Conservation (phyloP, 2,113 vertebrate species). For the Tylochromis polylepis region DNA sequence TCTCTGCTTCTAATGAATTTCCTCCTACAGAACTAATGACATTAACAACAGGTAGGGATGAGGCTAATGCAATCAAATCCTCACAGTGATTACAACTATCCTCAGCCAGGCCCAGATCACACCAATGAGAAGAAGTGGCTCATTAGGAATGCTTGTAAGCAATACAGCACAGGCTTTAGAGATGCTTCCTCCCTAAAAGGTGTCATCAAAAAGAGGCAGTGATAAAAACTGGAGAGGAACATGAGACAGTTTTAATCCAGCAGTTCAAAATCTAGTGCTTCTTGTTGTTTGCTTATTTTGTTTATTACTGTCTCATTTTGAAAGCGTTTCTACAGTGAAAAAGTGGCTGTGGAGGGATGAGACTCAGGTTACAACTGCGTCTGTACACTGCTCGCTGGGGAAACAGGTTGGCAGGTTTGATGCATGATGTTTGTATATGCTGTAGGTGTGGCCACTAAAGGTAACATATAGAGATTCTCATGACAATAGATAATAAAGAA, state of each 20-base stretch:
- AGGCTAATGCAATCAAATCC: constrained; percentile 44
- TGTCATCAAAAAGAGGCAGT: neutral
- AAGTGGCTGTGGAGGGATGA: neutral
- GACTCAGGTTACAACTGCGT: neutral
- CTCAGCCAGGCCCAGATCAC: neutral
- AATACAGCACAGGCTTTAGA: neutral
- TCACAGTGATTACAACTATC: constrained; percentile 32
- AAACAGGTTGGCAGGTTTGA: neutral
- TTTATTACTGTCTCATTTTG: neutral
- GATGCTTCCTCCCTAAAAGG: neutral
- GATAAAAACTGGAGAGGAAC: neutral
- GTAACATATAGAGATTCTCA: neutral
- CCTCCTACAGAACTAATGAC: constrained; percentile 40
- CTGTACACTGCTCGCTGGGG: neutral
- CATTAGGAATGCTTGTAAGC: neutral
- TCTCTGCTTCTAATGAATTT: constrained; percentile 47
- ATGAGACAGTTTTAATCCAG: neutral
- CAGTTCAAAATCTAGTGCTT: neutral
- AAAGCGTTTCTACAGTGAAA: neutral
- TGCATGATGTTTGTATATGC: neutral
- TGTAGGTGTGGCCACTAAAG: neutral
- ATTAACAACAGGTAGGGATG: constrained; percentile 48
- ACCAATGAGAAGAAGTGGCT: neutral
- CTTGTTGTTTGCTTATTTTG: neutral
- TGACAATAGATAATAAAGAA: neutral